Percentiles rank a stretch among this genome's conserved stretches.
Evolutionary conservation across 2,113 vertebrate genomes (phyloP).

Genomic region (Cettia cetti): DNA sequence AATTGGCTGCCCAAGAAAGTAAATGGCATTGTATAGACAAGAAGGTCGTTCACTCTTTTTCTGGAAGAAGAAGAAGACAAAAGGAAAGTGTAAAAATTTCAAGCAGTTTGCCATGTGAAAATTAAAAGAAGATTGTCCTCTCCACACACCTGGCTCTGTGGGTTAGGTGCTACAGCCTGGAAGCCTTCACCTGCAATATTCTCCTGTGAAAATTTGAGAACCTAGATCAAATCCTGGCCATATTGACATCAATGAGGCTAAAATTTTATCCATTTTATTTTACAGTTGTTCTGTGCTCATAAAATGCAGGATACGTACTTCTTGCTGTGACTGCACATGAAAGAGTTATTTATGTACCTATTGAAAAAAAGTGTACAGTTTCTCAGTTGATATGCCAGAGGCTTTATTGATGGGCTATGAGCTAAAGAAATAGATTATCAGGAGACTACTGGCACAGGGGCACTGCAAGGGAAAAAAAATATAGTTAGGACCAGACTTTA

Average conservation of each 20-base stretch:
- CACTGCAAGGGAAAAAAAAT: neutral
- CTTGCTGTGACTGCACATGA: neutral
- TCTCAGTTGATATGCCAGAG: neutral
- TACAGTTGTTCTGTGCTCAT: neutral
- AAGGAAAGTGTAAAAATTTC: neutral
- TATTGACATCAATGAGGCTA: neutral
- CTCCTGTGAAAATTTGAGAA: neutral
- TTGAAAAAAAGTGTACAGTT: neutral
- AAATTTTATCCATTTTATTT: neutral
- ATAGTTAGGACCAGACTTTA: neutral
- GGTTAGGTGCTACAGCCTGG: neutral
- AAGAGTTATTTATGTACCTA: neutral
- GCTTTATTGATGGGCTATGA: neutral
- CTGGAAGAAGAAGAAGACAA: neutral
- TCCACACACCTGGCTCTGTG: neutral
- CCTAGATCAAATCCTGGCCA: neutral
- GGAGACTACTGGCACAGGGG: neutral
- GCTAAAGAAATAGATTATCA: constrained; percentile 28
- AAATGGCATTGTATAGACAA: neutral
- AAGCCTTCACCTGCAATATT: neutral
- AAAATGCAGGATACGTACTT: neutral
- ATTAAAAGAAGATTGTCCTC: neutral
- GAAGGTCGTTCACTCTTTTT: neutral
- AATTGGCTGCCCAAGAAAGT: neutral
- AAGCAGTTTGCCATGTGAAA: neutral